phyloP scores from a whole-genome alignment of 2,888 invertebrate genomes.

The Cheilosia grossa region DNA sequence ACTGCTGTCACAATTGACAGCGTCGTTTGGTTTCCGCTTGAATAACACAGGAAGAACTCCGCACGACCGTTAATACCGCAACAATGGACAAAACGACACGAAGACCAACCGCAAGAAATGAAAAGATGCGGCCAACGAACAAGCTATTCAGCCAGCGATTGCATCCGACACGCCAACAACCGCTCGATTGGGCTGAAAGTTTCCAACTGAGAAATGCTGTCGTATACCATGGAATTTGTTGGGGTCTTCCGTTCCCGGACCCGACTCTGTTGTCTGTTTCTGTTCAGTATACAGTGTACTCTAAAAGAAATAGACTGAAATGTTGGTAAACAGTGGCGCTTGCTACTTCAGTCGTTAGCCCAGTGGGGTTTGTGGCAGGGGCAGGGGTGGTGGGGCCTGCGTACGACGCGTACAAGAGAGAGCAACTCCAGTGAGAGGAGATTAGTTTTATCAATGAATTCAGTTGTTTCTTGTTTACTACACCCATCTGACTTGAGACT shows the following conservation, averaged over 20 bases:
- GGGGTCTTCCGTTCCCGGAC: slow-evolving; percentile 12
- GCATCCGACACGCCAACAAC: slow-evolving; percentile 60
- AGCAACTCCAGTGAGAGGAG: background rate
- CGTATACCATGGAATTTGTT: slow-evolving; percentile 38
- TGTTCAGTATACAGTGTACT: background rate
- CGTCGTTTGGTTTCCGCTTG: background rate
- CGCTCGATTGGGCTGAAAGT: slow-evolving; percentile 66
- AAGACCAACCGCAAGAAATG: background rate
- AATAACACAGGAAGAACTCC: background rate
- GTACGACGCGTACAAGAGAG: slow-evolving; percentile 5
- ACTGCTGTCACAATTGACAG: background rate
- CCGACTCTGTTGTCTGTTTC: background rate
- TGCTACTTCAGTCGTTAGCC: background rate
- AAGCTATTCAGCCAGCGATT: slow-evolving; percentile 59
- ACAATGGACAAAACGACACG: slow-evolving; percentile 1
- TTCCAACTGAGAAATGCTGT: slow-evolving; percentile 66
- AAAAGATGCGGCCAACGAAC: slow-evolving; percentile 41
- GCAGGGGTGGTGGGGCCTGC: background rate
- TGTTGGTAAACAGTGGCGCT: slow-evolving; percentile 20
- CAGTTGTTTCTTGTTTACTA: slow-evolving; percentile 4
- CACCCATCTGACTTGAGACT: background rate
- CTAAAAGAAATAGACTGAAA: slow-evolving; percentile 1
- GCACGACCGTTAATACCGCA: slow-evolving; percentile 9
- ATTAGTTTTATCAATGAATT: slow-evolving; percentile 34
- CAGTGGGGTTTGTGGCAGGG: background rate